Evolutionary conservation across 2,888 invertebrate genomes (phyloP), one percentile per base, ranked within the genome.

Genomic region (Habroteleia sp.): DNA sequence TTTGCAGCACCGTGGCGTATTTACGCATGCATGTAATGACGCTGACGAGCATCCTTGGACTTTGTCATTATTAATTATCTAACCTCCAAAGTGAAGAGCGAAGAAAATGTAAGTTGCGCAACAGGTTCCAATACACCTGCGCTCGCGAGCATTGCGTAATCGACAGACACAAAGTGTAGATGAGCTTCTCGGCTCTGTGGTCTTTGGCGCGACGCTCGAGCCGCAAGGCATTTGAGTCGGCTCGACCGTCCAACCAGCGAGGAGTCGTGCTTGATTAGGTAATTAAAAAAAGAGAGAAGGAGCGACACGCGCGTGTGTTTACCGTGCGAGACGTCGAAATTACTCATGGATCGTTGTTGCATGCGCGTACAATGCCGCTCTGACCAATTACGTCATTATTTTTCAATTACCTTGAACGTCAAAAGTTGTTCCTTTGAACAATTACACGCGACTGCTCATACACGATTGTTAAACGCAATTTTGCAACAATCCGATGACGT

Each of bases 31-130:
- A 69, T 46, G 62, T 68, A 72, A 77, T 68, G 39, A 33, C 63
- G 68, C 68, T 31, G 66, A 56, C 58, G 63, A 77, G 72, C 83
- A 86, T 87, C 85, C 87, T 87, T 87, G 87, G 87, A 85, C 86
- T 84, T 82, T 84, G 85, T 84, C 82, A 83, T 84, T 84, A 86
- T 87, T 87, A 87, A 86, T 87, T 87, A 86, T 83, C 84, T 82
- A 86, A 86, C 85, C 85, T 85, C 82, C 80, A 82, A 83, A 84
- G 84, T 80, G 83, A 84, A 82, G 83, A 84, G 84, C 82, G 82
- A 84, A 84, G 85, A 85, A 85, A 86, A 84, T 78, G 80, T 77
- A 77, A 35, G 82, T 87, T 87, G 84, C 84, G 86, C 86, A 87
- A 87, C 85, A 85, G 85, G 85, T 85, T 83, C 80, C 77, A 71